Percentiles rank a stretch among this genome's conserved stretches.
These are phyloP conservation scores for Coregonus suidteri DNA, from an alignment of 2,797 vertebrate genomes.

Conservation along the genomic window DNA sequence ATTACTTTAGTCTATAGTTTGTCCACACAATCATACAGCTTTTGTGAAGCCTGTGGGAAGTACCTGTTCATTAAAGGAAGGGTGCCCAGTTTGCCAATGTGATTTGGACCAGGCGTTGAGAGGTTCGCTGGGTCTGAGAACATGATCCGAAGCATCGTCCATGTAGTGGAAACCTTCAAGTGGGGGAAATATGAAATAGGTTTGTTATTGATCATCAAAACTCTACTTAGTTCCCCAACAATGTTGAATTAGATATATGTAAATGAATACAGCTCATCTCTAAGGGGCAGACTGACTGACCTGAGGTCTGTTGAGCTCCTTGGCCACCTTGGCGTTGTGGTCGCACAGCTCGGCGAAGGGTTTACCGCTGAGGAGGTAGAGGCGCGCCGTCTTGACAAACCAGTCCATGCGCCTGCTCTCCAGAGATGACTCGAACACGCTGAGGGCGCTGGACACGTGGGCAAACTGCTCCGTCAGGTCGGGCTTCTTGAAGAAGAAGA, in stretches of 20 bases:
- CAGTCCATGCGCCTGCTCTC: conserved; percentile 90
- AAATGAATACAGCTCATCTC: not conserved
- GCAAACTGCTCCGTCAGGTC: conserved; percentile 92
- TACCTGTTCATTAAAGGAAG: conserved; percentile 94
- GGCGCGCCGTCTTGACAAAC: conserved; percentile 92
- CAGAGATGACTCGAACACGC: conserved; percentile 86
- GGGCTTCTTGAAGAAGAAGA: conserved; percentile 96
- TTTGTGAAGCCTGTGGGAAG: not conserved
- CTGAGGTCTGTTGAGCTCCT: conserved; percentile 91
- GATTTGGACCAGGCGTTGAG: conserved; percentile 78
- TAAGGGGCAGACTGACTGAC: conserved; percentile 57
- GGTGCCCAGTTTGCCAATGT: conserved; percentile 85
- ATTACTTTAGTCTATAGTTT: not conserved
- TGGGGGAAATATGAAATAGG: not conserved
- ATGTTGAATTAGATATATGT: not conserved
- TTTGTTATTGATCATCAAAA: not conserved
- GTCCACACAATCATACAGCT: not conserved
- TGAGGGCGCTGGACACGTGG: conserved; percentile 91
- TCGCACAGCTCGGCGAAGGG: conserved; percentile 93
- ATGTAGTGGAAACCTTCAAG: conserved; percentile 83
- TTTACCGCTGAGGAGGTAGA: conserved; percentile 88
- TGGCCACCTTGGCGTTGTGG: conserved; percentile 95
- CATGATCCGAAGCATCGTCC: conserved; percentile 97
- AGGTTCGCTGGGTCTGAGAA: conserved; percentile 87
- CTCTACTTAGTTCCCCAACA: too few relatives aligned